Evolutionary conservation across 2,888 invertebrate species (phyloP).

Genomic region (Apodemia zela): DNA sequence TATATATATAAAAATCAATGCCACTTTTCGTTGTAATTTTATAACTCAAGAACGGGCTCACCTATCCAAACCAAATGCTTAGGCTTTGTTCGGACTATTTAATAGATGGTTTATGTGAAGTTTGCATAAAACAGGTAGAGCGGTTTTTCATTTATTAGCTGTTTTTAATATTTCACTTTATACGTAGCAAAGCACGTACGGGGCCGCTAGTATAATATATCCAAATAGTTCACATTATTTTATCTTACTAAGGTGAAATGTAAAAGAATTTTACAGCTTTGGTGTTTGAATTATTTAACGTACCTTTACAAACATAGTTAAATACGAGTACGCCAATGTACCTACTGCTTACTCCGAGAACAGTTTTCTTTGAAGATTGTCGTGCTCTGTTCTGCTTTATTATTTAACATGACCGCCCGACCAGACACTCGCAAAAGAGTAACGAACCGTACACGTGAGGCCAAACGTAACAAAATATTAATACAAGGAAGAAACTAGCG

Average conservation of each 20-base stretch:
- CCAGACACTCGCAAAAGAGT: background rate
- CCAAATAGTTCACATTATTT: background rate
- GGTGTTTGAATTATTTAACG: background rate
- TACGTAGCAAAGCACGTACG: no score
- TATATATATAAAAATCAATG: no score
- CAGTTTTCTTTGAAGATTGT: slow-evolving; percentile 12
- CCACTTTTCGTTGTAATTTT: no score
- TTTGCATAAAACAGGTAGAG: no score
- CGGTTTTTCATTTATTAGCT: no score
- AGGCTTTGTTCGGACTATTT: no score
- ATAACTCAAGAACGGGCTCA: no score
- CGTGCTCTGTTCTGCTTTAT: background rate
- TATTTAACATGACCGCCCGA: background rate
- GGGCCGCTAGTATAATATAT: no score
- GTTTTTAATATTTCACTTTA: no score
- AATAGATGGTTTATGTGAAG: no score
- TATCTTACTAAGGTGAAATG: no score
- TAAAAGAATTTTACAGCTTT: background rate
- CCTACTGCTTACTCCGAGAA: background rate
- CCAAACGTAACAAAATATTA: slow-evolving; percentile 13
- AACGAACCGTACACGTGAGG: background rate
- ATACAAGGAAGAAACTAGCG: background rate
- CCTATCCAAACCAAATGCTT: no score
- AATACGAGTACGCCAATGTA: background rate
- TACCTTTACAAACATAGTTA: background rate